These are phyloP conservation scores for Prietella phreatophila DNA, from an alignment of 2,113 vertebrate genomes.

Conservation along the genomic window DNA sequence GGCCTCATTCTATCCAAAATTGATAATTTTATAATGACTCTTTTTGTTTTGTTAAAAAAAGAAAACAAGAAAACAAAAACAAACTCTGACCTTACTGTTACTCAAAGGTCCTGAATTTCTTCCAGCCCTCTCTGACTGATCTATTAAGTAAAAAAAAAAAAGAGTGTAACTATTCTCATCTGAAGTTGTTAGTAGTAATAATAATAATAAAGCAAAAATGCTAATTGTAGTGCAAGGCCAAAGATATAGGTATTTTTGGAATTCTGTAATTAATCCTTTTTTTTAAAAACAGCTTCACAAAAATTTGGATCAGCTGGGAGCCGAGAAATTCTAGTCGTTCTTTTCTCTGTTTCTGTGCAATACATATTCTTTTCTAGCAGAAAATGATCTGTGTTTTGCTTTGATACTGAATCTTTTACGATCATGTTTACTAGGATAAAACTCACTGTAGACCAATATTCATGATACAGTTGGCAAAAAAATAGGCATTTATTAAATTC, in stretches of 20 bases:
- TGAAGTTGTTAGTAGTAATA: not conserved
- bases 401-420: not conserved
- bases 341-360: not conserved
- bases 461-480: no score
- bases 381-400: not conserved
- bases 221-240: not conserved
- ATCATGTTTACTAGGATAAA: not conserved
- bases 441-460: not conserved
- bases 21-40: not conserved
- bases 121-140: not conserved
- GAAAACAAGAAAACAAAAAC: not conserved
- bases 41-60: not conserved
- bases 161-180: not conserved
- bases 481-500: constrained; percentile 5
- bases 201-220: not conserved
- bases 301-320: not conserved
- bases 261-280: constrained; percentile 13
- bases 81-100: not conserved
- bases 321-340: not conserved
- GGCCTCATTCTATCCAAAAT: not conserved
- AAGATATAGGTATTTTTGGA: not conserved
- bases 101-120: not conserved
- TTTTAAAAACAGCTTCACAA: not conserved
- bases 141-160: not conserved
- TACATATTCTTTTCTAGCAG: not conserved